Evolutionary conservation across 2,113 vertebrate species (phyloP).

Genomic region (Nannobrachium achirus): DNA sequence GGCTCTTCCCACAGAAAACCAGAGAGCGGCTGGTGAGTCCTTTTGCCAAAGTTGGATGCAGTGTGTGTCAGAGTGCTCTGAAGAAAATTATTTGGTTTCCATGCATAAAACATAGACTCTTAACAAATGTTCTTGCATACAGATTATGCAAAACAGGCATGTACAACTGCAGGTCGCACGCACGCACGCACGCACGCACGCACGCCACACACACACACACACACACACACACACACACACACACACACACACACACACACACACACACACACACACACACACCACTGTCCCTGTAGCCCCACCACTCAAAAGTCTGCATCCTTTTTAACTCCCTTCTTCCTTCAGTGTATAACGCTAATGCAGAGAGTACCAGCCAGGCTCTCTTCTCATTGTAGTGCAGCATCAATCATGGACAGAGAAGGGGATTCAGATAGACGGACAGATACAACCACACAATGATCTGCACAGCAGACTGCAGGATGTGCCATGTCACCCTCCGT

Average conservation of each 20-base stretch:
- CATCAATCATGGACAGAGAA: conserved; percentile 32
- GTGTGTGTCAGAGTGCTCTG: not conserved
- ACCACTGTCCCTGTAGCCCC: not conserved
- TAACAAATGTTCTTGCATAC: not conserved
- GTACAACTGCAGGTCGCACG: not conserved
- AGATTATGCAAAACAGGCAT: not conserved
- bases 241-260: conserved; percentile 5
- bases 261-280: conserved; percentile 19
- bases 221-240: conserved; percentile 3
- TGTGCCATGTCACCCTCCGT: conserved; percentile 69
- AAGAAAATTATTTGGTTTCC: not conserved
- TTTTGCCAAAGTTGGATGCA: not conserved
- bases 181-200: not conserved
- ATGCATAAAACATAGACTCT: not conserved
- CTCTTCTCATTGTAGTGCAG: conserved; percentile 57
- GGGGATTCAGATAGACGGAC: conserved; percentile 2
- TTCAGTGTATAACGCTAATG: conserved; percentile 29
- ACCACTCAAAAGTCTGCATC: conserved; percentile 18
- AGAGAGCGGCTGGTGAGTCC: conserved; percentile 87
- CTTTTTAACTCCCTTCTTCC: not conserved
- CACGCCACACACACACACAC: not conserved
- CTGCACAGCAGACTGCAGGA: conserved; percentile 61
- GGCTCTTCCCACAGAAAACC: conserved; percentile 83
- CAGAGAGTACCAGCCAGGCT: conserved; percentile 42
- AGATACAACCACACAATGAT: conserved; percentile 63